phyloP scores from a whole-genome alignment of 2,888 invertebrate species.

The Phymatocera aterrima region DNA sequence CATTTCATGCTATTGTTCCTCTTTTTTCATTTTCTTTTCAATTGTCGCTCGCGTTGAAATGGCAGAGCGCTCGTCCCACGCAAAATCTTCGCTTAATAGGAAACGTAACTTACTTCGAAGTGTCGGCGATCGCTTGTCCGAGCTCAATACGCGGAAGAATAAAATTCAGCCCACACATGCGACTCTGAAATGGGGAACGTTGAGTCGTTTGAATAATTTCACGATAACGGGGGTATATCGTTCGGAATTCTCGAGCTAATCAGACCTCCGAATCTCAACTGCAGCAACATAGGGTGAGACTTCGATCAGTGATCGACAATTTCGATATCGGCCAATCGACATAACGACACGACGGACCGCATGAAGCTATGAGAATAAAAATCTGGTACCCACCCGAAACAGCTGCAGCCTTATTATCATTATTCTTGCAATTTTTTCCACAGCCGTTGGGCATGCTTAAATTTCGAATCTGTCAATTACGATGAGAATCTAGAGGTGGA shows the following conservation, averaged over 20 bases:
- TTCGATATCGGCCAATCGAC: conserved; percentile 12
- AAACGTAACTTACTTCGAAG: conserved; percentile 24
- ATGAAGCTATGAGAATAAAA: conserved; percentile 26
- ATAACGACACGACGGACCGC: conserved; percentile 8
- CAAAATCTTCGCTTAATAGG: conserved; percentile 35
- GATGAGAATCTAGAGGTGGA: conserved; percentile 35
- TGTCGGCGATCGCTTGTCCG: conserved; percentile 32
- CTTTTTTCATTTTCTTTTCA: neutral
- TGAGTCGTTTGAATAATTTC: conserved; percentile 46
- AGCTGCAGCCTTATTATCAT: conserved; percentile 22
- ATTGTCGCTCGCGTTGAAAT: neutral
- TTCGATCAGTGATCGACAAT: conserved; percentile 25
- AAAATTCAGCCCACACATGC: conserved; percentile 37
- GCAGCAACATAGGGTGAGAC: conserved; percentile 18
- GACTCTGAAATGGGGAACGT: conserved; percentile 22
- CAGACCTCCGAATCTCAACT: conserved; percentile 31
- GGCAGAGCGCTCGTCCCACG: conserved; percentile 18
- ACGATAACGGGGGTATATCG: conserved; percentile 41
- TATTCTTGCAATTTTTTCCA: conserved; percentile 22
- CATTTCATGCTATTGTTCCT: neutral
- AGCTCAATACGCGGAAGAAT: conserved; percentile 11
- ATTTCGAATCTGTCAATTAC: conserved; percentile 41
- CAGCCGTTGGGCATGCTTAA: conserved; percentile 18
- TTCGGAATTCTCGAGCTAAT: conserved; percentile 26
- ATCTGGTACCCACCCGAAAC: neutral